Evolutionary conservation across 2,888 invertebrate genomes (phyloP), one percentile per base, ranked within the genome.

Genomic region (Vesta saturnalis): DNA sequence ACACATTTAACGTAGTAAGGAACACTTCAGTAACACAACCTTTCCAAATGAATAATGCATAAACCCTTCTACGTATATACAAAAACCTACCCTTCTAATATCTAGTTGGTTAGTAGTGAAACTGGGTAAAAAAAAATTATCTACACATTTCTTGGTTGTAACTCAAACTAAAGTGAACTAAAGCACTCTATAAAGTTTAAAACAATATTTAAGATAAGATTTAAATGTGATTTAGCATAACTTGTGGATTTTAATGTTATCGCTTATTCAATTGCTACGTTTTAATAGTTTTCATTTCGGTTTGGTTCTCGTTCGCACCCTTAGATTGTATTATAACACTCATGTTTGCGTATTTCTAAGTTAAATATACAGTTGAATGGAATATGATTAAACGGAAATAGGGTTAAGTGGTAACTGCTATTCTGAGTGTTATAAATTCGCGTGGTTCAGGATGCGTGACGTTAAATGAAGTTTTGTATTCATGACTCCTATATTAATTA

Each of bases 401-500:
- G 35, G 55, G 21, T 22, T 39, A 15, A 62, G 47, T 47, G 57
- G 49, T 16, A 47, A 18, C 47, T 49, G 47, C 6, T 18, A 15
- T 49, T 49, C 18, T 8, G 18, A 18, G 18, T 18, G 18, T 19
- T 49, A 30, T 39, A 39, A 63, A 63, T 63, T 56, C 57, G 47
- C 18, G 61, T 19, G 61, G 57, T 57, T 63, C 16, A 10, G 46
- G 21, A 21, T 12, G 47, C 63, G 63, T 63, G 63, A 56, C 47
- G 63, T 23, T 47, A 56, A 63, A 63, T 63, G 30, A 63, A 47
- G 16, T 63, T 63, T 63, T 35, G 23, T 47, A 23, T 63, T 63
- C 46, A 63, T 56, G 23, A 57, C 35, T 22, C 21, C 46, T 18
- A 47, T 46, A 55, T 63, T 39, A 56, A 63, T 57, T 57, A 55